Percentiles rank a stretch among this genome's conserved stretches.
Conservation (phyloP, 2,113 vertebrate genomes). For the Elaphurus davidianus region DNA sequence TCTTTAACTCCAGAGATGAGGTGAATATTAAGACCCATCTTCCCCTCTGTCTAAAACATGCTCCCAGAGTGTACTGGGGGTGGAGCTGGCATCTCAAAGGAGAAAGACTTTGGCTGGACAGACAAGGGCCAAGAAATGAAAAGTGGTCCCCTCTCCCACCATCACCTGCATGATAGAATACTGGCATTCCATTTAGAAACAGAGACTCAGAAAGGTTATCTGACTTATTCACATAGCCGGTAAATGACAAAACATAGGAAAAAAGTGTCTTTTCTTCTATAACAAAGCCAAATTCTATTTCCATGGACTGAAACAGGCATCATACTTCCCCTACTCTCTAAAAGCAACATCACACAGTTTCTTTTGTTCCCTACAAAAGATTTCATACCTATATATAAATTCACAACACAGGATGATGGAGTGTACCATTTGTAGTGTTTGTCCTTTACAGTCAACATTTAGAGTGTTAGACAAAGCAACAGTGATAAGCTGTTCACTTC, state of each 20-base stretch:
- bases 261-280: not conserved
- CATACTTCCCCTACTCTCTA: not conserved
- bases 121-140: not conserved
- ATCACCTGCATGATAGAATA: not conserved
- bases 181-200: not conserved
- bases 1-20: not conserved
- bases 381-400: not conserved
- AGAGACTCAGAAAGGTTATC: not conserved
- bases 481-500: constrained; percentile 20
- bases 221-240: not conserved
- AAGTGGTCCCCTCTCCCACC: not conserved
- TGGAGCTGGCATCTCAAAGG: not conserved
- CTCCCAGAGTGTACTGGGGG: not conserved
- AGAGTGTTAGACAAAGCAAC: constrained; percentile 15
- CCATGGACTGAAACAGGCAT: not conserved
- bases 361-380: not conserved
- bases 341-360: not conserved
- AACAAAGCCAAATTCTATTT: not conserved
- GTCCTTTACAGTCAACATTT: constrained; percentile 17
- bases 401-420: not conserved
- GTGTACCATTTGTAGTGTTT: not conserved
- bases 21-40: not conserved
- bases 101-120: not conserved
- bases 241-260: not conserved
- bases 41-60: not conserved